Percentiles rank a stretch among this genome's conserved stretches.
phyloP scores from a whole-genome alignment of 1,140 invertebrate species.

The Linepithema humile region DNA sequence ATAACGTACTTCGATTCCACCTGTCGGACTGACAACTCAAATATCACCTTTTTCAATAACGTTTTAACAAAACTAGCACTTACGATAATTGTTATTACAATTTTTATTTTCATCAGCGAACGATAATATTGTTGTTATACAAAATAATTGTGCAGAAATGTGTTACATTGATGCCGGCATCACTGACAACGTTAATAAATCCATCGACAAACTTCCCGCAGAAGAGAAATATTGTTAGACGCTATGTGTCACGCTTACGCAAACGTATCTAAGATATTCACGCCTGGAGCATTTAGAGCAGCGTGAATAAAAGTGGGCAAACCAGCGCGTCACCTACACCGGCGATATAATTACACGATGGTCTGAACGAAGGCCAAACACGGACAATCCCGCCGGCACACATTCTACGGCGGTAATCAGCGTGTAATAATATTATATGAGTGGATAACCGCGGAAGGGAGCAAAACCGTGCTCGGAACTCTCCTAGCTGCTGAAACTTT shows the following conservation, averaged over 20 bases:
- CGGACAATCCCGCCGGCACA: slow-evolving; percentile 22
- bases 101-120: background rate
- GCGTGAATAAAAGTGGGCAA: background rate
- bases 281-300: background rate
- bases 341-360: slow-evolving; percentile 39
- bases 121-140: background rate
- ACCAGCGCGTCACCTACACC: background rate
- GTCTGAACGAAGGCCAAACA: slow-evolving; percentile 19
- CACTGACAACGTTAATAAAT: background rate
- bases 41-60: background rate
- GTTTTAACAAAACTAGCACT: slow-evolving; percentile 1
- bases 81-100: background rate
- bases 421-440: slow-evolving; percentile 52
- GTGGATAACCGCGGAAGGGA: slow-evolving; percentile 27
- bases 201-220: background rate
- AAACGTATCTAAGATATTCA: slow-evolving; percentile 1
- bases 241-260: background rate
- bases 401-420: slow-evolving; percentile 43
- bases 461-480: background rate
- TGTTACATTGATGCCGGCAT: background rate
- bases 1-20: background rate
- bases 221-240: background rate
- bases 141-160: background rate
- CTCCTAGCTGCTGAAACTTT: background rate
- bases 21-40: background rate